Percentiles rank a stretch among this genome's conserved stretches.
These are phyloP conservation scores for Semaprochilodus insignis DNA, from an alignment of 2,797 vertebrate species.

Conservation along the genomic window DNA sequence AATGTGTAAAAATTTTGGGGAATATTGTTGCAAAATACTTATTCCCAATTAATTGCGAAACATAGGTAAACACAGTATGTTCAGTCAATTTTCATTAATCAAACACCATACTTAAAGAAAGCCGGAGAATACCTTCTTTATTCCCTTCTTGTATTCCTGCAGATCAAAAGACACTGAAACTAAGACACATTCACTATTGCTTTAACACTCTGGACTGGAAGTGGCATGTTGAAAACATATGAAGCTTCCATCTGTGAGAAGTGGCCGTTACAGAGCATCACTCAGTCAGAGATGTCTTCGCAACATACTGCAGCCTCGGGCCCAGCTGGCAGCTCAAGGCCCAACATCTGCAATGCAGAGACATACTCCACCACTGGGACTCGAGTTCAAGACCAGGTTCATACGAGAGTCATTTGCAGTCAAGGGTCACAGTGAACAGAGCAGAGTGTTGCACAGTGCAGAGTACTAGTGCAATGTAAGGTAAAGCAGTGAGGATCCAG, in stretches of 20 bases:
- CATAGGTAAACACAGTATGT: too few relatives aligned
- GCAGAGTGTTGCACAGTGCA: neutral
- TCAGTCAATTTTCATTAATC: neutral
- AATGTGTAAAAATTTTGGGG: too few relatives aligned
- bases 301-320: neutral
- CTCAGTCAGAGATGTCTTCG: neutral
- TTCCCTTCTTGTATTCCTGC: neutral
- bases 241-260: neutral
- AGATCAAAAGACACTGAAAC: neutral
- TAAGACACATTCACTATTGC: neutral
- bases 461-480: slow-evolving; percentile 18
- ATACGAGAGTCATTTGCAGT: slow-evolving; percentile 3
- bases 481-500: slow-evolving; percentile 13
- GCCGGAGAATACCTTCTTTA: neutral
- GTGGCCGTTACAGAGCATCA: neutral
- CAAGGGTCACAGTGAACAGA: slow-evolving; percentile 6
- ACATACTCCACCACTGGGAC: too few relatives aligned
- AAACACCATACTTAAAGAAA: neutral
- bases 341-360: neutral
- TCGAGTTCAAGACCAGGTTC: neutral
- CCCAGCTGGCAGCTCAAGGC: neutral
- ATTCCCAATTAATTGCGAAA: too few relatives aligned
- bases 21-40: too few relatives aligned
- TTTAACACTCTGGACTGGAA: neutral
- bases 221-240: neutral